Evolutionary conservation across 1,140 invertebrate species (phyloP).

Genomic region (Cepaea nemoralis): DNA sequence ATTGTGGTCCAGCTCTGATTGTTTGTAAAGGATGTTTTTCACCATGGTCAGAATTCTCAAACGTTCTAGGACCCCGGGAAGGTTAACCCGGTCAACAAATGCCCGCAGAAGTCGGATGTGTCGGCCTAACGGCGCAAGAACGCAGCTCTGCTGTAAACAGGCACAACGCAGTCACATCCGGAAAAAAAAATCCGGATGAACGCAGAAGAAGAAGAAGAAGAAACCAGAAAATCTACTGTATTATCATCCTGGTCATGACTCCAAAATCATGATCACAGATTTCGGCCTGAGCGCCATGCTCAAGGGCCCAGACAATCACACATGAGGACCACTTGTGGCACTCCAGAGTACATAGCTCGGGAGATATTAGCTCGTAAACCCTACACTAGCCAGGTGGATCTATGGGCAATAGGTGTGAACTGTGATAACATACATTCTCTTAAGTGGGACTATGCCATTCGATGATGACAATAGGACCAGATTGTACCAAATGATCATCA

Average conservation of each 20-base stretch:
- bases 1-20: too few species aligned
- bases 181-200: too few species aligned
- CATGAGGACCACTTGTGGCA: slow-evolving; percentile 93
- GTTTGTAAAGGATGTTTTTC: too few species aligned
- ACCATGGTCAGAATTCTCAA: too few species aligned
- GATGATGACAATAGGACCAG: slow-evolving; percentile 74
- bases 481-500: slow-evolving; percentile 74
- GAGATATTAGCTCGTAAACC: slow-evolving; percentile 92
- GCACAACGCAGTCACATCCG: too few species aligned
- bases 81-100: too few species aligned
- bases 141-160: too few species aligned
- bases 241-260: slow-evolving; percentile 73
- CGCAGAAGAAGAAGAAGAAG: too few species aligned
- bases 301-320: slow-evolving; percentile 82
- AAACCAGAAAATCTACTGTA: slow-evolving; percentile 98
- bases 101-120: too few species aligned
- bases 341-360: slow-evolving; percentile 97
- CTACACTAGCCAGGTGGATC: slow-evolving; percentile 89
- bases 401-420: slow-evolving; percentile 99
- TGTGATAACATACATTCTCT: slow-evolving; percentile 94
- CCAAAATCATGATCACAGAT: slow-evolving; percentile 93
- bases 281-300: slow-evolving; percentile 87
- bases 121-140: too few species aligned
- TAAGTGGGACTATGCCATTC: slow-evolving; percentile 85
- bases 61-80: too few species aligned